Base-by-base conservation (phyloP, 2,797 vertebrate genomes). In the Remorina albescens region DNA sequence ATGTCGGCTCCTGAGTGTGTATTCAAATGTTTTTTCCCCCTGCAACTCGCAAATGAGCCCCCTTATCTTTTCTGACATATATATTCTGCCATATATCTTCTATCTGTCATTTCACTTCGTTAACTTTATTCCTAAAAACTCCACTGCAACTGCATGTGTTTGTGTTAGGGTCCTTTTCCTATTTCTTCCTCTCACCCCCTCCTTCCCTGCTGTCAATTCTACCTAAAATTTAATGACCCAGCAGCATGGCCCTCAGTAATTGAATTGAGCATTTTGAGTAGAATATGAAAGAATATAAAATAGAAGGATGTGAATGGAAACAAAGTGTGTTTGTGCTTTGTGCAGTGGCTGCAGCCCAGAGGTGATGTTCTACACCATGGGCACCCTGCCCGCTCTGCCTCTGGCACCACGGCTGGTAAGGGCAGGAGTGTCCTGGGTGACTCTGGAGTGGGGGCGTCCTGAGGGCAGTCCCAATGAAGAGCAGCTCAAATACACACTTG, bases 341-440 rank as follows among this genome's bases (percentile, higher is more conserved):
- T 82, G 16, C 92, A 99, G 98, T 75, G 96, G 95, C 62, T 98
- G 96, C 88, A 99, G 98, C 92, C 91, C 97, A 73, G 98, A 99
- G 91, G 95, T 99, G 85, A 93, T 98, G 12, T 98, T 95, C 88
- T 96, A 96, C 91, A 99, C 98, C n/a, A 94, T 96, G 86, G 98
- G 98, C 60, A 97, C 95, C 77, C 94, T 97, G 83, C 98, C 97
- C 19, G 95, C 97, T 82, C 95, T 96, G 78, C 97, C 97, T 50
- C 93, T 95, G 65, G 95, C 97, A 0, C 98, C 98, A 0, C 94
- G 96, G 82, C 96, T 99, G 36, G 95, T 97, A 49, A 94, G 95
- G 86, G 96, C 96, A 0, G 97, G 97, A 0, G 95, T 97, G 70
- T 96, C 96, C 25, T 99, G 98, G 98, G 93, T 99, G 78, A 94